Evolutionary conservation across 2,888 invertebrate genomes (phyloP).

Genomic region (Biston stratarius): DNA sequence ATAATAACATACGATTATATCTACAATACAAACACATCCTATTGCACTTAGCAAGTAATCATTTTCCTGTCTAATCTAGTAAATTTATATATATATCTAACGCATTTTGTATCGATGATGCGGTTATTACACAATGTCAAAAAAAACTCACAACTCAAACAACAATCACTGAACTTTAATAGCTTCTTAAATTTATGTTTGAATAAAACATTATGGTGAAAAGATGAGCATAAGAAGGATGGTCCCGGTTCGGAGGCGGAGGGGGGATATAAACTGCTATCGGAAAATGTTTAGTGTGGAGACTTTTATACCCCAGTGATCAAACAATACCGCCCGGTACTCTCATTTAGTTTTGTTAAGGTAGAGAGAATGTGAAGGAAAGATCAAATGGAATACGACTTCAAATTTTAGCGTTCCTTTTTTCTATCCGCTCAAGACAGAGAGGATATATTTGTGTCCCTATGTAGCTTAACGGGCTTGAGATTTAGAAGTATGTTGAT

Average conservation of each 20-base stretch:
- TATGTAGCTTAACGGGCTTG: no score
- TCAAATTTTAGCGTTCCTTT: slow-evolving; percentile 23
- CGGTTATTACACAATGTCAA: background rate
- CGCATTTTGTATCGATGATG: no score
- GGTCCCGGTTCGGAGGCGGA: background rate
- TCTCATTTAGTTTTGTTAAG: slow-evolving; percentile 16
- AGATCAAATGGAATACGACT: slow-evolving; percentile 15
- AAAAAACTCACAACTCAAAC: slow-evolving; percentile 17
- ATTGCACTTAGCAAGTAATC: no score
- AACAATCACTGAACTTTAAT: slow-evolving; percentile 56
- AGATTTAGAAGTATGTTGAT: no score
- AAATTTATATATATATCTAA: no score
- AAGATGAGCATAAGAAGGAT: slow-evolving; percentile 34
- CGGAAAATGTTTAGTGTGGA: slow-evolving; percentile 28
- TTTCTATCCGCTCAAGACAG: background rate
- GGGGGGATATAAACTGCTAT: slow-evolving; percentile 7
- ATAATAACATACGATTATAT: no score
- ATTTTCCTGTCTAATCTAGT: no score
- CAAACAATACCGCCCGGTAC: slow-evolving; percentile 16
- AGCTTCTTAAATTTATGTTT: slow-evolving; percentile 53
- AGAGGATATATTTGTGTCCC: background rate
- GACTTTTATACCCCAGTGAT: slow-evolving; percentile 23
- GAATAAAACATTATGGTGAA: slow-evolving; percentile 53
- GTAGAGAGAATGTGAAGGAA: background rate
- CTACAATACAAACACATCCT: no score